Evolutionary conservation across 2,888 invertebrate species (phyloP), one percentile per base, ranked within the genome.

Genomic region (Taphrorychus bicolor): DNA sequence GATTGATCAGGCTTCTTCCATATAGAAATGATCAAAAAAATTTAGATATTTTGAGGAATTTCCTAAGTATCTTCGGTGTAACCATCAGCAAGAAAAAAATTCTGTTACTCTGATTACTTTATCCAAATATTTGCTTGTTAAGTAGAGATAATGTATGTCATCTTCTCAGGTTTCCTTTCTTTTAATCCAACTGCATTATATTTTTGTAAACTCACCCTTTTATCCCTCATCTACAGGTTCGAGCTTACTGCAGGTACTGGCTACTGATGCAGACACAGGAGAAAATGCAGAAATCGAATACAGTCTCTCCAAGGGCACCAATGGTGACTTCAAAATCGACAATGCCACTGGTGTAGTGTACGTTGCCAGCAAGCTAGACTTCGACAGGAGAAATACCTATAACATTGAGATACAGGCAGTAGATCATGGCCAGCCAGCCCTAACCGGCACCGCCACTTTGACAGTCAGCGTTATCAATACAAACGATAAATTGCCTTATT

Each of bases 401-500:
- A 87, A 89, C 73, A 88, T 96, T 73, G 91, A 93, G 81, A 87
- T 95, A 14, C 85, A 91, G 63, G 94, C 94, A n/a, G 86, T 89
- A 5, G 95, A 95, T 82, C 85, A 88, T 80, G 93, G 94, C 32
- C 88, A 89, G 3, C 95, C 96, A 1, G 89, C 90, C 73, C 82
- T 91, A 54, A 92, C 92, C 0, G 95, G 94, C 5, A 93, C 93
- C 0, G 88, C 93, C 0, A 91, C 90, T 0, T 82, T 97, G 0
- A 90, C 89, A 40, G 88, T 97, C 4, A 89, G 88, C 74, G 88
- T 97, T 2, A 86, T 91, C 23, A 95, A 97, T 79, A 92, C 90
- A 57, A 97, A 97, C 80, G 94, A 96, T 78, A 95, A 95, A 80
- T 85, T 89, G 66, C 96, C 97, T 0, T 89, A 88, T 79, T 94